Conservation (phyloP, 35 echinoderm and acorn worm genomes). For the Heliocidaris erythrogramma region DNA sequence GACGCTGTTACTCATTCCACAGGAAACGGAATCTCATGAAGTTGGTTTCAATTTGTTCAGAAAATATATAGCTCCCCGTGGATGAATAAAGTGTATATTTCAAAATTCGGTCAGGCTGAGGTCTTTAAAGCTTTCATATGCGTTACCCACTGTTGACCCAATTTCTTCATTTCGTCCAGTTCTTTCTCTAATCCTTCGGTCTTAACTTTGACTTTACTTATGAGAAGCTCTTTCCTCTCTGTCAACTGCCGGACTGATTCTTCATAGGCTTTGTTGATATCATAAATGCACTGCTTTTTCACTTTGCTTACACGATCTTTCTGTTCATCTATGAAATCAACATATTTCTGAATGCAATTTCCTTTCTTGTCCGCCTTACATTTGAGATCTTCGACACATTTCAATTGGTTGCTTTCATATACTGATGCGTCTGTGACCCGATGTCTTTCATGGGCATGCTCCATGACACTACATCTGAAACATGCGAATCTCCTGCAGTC, state of each 20-base stretch:
- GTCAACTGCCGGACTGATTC: constrained; percentile 8
- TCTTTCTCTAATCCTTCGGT: not conserved
- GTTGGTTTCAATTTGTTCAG: too few relatives aligned
- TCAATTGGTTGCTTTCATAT: not conserved
- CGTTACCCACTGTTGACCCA: too few relatives aligned
- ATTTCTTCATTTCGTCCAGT: not conserved
- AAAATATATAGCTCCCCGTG: too few relatives aligned
- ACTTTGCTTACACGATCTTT: not conserved
- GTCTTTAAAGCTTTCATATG: too few relatives aligned
- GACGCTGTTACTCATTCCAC: too few relatives aligned
- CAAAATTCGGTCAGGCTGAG: too few relatives aligned
- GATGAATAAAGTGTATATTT: too few relatives aligned
- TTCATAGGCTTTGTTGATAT: not conserved
- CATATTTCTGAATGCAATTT: not conserved
- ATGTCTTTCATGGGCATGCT: too few relatives aligned
- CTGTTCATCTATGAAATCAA: constrained; percentile 5
- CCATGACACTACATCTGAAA: too few relatives aligned
- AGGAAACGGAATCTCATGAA: too few relatives aligned
- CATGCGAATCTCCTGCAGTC: too few relatives aligned
- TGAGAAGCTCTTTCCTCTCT: not conserved
- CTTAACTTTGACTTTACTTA: not conserved
- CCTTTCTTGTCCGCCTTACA: not conserved
- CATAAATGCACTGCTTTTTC: not conserved
- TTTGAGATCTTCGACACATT: not conserved
- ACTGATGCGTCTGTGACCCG: not conserved